These are phyloP conservation scores for Episyrphus balteatus DNA, from an alignment of 1,140 invertebrate genomes.

Conservation along the genomic window DNA sequence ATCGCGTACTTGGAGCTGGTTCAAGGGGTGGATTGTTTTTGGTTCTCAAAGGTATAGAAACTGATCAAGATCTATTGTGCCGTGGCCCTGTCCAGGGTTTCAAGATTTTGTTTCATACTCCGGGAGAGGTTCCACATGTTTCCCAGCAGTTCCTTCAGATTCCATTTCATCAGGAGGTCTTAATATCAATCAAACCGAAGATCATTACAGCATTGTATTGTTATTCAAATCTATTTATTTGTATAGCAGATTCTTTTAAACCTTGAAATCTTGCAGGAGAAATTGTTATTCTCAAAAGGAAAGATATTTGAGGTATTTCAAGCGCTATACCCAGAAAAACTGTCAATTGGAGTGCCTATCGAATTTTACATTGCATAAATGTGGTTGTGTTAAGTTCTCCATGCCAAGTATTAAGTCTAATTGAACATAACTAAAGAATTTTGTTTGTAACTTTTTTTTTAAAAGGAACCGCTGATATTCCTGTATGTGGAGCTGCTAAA, in stretches of 20 bases:
- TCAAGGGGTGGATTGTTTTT: not conserved
- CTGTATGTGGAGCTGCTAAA: slow-evolving; percentile 36
- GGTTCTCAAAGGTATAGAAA: not conserved
- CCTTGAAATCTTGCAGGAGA: slow-evolving; percentile 37
- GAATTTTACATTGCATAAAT: slow-evolving; percentile 48
- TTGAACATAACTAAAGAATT: too few relatives aligned
- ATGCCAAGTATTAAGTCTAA: slow-evolving; percentile 59
- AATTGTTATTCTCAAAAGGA: slow-evolving; percentile 49
- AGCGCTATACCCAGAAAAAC: slow-evolving; percentile 57
- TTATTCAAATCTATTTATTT: too few relatives aligned
- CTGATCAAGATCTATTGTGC: not conserved
- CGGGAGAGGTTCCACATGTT: not conserved
- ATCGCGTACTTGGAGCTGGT: not conserved
- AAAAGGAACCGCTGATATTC: slow-evolving; percentile 34
- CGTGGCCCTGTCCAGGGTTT: not conserved
- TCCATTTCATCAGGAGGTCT: not conserved
- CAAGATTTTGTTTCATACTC: not conserved
- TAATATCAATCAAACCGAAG: not conserved
- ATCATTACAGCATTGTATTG: too few relatives aligned
- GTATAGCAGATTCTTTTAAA: too few relatives aligned
- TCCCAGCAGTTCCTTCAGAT: not conserved
- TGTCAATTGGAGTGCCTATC: slow-evolving; percentile 54
- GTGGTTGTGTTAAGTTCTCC: slow-evolving; percentile 48
- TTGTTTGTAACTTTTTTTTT: too few relatives aligned
- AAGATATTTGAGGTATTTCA: slow-evolving; percentile 44